phyloP scores from a whole-genome alignment of 53 echinoderm and acorn worm species.

The Echinarachnius parma region DNA sequence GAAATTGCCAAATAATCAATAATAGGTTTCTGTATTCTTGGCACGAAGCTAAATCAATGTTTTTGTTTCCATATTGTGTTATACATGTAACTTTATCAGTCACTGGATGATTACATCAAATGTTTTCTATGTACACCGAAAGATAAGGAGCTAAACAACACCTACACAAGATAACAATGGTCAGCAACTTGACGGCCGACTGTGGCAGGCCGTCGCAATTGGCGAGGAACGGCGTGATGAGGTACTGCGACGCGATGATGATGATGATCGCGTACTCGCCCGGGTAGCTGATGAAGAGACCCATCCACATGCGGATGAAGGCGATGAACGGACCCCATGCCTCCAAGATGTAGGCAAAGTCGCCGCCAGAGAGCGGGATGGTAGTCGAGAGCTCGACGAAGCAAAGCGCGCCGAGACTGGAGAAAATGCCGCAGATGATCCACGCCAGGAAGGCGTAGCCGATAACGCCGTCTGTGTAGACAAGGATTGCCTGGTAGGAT shows the following conservation, averaged over 20 bases:
- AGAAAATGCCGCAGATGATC: slow-evolving; percentile 42
- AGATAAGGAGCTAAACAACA: too few species aligned
- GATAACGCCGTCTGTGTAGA: slow-evolving; percentile 34
- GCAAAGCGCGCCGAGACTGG: slow-evolving; percentile 40
- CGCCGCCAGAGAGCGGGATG: slow-evolving; percentile 50
- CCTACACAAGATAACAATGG: slow-evolving; percentile 50
- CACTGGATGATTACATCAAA: too few species aligned
- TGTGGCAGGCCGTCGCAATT: slow-evolving; percentile 41
- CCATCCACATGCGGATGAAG: slow-evolving; percentile 55
- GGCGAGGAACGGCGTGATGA: slow-evolving; percentile 30
- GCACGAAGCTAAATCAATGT: too few species aligned
- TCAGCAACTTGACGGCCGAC: slow-evolving; percentile 22
- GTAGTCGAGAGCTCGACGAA: slow-evolving; percentile 52
- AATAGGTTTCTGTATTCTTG: too few species aligned
- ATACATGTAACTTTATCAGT: too few species aligned
- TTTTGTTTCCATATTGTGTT: too few species aligned
- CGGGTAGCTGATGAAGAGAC: slow-evolving; percentile 33
- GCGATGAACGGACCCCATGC: slow-evolving; percentile 50
- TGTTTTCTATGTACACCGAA: too few species aligned
- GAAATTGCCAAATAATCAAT: too few species aligned
- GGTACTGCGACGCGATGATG: slow-evolving; percentile 37
- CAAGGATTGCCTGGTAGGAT: slow-evolving; percentile 18
- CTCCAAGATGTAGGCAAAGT: slow-evolving; percentile 47
- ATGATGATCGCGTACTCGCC: slow-evolving; percentile 44
- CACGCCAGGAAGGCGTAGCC: slow-evolving; percentile 46